Conservation (phyloP, 2,888 invertebrate species). For the Isotomurus palustris region DNA sequence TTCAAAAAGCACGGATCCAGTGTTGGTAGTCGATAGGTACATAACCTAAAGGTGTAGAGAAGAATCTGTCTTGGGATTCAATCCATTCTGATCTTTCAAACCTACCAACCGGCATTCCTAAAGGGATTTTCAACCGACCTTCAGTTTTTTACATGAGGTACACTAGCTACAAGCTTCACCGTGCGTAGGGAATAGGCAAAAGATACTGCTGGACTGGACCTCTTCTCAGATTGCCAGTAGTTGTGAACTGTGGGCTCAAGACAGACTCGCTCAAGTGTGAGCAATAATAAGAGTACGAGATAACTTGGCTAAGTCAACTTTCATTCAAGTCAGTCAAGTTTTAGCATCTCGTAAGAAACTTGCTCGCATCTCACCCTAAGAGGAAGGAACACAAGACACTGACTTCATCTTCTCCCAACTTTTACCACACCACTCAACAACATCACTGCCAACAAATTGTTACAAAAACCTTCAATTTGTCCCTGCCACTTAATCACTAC, state of each 20-base stretch:
- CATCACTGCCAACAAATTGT: too few relatives aligned
- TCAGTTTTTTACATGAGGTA: slow-evolving; percentile 28
- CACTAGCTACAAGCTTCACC: slow-evolving; percentile 2
- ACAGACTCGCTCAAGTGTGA: background rate
- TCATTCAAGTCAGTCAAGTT: slow-evolving; percentile 16
- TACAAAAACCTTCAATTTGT: too few relatives aligned
- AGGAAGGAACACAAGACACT: too few relatives aligned
- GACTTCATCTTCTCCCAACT: background rate
- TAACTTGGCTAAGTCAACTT: slow-evolving; percentile 8
- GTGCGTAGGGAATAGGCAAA: too few relatives aligned
- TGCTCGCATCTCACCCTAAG: slow-evolving; percentile 3
- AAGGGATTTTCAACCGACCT: slow-evolving; percentile 46
- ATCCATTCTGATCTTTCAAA: too few relatives aligned
- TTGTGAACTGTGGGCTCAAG: background rate
- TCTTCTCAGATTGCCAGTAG: too few relatives aligned
- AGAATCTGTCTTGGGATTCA: too few relatives aligned
- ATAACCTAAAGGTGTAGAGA: too few relatives aligned
- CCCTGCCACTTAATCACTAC: too few relatives aligned
- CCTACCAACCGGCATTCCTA: slow-evolving; percentile 38
- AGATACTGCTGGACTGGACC: too few relatives aligned
- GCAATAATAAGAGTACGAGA: background rate
- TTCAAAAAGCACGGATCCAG: too few relatives aligned
- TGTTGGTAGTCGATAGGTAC: too few relatives aligned
- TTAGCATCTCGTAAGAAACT: slow-evolving; percentile 13
- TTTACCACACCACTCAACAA: background rate